phyloP scores from a whole-genome alignment of 2,797 vertebrate genomes.

The Sylvia borin region DNA sequence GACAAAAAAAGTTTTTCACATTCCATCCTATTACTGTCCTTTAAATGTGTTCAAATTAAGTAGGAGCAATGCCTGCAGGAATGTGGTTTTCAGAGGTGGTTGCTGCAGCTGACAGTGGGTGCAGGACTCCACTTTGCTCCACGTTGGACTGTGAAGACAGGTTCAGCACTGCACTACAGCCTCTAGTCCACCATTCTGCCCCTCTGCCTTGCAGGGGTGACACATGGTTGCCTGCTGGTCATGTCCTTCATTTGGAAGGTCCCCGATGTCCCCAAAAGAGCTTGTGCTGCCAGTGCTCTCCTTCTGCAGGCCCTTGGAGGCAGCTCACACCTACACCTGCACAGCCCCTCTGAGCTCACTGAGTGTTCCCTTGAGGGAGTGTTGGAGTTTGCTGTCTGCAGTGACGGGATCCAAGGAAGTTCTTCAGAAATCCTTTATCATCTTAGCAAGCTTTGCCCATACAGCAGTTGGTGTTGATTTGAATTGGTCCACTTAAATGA shows the following conservation, averaged over 20 bases:
- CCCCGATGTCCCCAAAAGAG: background rate
- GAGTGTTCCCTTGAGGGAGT: background rate
- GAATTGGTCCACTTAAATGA: background rate
- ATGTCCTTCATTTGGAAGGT: background rate
- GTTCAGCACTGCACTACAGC: background rate
- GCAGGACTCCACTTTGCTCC: background rate
- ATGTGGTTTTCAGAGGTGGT: background rate
- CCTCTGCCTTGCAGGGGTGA: background rate
- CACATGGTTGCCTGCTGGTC: background rate
- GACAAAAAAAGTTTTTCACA: background rate
- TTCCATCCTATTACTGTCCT: background rate
- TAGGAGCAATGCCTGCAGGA: background rate
- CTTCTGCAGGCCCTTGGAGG: background rate
- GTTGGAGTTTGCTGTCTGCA: background rate
- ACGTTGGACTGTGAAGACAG: fast-evolving
- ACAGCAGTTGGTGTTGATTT: background rate
- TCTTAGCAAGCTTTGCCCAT: background rate
- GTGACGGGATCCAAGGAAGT: background rate
- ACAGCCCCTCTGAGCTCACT: background rate
- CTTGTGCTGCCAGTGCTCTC: background rate
- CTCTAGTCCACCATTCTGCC: background rate
- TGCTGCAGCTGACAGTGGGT: background rate
- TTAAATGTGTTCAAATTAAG: background rate
- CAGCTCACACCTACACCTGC: background rate
- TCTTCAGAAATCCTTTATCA: background rate